These are phyloP conservation scores for Eugnorisma glareosa DNA, from an alignment of 2,888 invertebrate species.

Conservation along the genomic window DNA sequence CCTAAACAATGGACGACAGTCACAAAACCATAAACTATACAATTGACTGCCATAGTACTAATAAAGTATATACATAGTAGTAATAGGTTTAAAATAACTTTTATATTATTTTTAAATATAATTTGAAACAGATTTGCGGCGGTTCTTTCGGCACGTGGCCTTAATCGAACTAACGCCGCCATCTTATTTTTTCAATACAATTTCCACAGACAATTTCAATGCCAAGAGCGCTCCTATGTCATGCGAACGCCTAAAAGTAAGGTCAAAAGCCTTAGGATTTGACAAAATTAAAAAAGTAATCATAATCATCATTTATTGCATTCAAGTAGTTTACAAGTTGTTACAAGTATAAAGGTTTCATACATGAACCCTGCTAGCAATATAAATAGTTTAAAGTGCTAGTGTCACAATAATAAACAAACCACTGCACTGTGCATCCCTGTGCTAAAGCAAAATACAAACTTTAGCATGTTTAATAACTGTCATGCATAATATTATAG, in stretches of 20 bases:
- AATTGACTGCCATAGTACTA: too few relatives aligned
- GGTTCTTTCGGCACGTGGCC: background rate
- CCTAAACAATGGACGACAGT: conserved; percentile 5
- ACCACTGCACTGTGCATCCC: too few relatives aligned
- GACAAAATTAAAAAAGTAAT: background rate
- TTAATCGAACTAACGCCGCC: background rate
- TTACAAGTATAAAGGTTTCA: too few relatives aligned
- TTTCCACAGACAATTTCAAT: background rate
- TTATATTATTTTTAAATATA: background rate
- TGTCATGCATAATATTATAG: too few relatives aligned
- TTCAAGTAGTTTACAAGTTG: too few relatives aligned
- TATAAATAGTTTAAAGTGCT: too few relatives aligned
- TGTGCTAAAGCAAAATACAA: too few relatives aligned
- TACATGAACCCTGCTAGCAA: too few relatives aligned
- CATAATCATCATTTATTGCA: too few relatives aligned
- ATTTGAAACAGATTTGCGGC: background rate
- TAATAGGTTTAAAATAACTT: background rate
- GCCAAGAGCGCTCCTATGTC: background rate
- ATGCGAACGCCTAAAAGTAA: background rate
- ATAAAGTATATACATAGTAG: too few relatives aligned
- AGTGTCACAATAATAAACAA: too few relatives aligned
- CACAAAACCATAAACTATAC: conserved; percentile 3
- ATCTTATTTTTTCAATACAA: background rate
- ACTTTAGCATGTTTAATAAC: too few relatives aligned
- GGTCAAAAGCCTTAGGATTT: background rate